Conservation (phyloP, 2,888 invertebrate genomes). For the Synanthedon formicaeformis region DNA sequence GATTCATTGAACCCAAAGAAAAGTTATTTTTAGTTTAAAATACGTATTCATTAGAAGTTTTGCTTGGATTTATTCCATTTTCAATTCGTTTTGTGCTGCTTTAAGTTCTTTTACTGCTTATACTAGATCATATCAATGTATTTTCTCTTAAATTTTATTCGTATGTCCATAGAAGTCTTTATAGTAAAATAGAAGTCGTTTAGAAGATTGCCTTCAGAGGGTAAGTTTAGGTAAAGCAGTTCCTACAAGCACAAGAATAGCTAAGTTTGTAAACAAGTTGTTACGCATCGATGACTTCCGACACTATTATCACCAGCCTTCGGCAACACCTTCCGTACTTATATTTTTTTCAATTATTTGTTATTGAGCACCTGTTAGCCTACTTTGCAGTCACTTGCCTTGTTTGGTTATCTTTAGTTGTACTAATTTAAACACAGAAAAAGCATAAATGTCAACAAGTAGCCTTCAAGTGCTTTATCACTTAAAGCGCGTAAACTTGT, state of each 20-base stretch:
- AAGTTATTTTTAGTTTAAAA: too few relatives aligned
- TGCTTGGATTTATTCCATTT: too few relatives aligned
- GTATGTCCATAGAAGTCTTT: too few relatives aligned
- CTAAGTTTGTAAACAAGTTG: slow-evolving; percentile 3
- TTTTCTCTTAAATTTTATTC: too few relatives aligned
- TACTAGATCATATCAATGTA: too few relatives aligned
- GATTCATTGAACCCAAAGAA: too few relatives aligned
- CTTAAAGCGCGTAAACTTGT: too few relatives aligned
- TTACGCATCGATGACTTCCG: slow-evolving; percentile 25
- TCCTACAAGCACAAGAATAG: background rate
- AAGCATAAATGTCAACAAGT: background rate
- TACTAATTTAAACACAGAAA: slow-evolving; percentile 2
- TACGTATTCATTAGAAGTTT: too few relatives aligned
- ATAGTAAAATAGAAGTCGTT: background rate
- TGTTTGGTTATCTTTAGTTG: slow-evolving; percentile 5
- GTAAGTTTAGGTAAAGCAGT: background rate
- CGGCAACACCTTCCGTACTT: slow-evolving; percentile 18
- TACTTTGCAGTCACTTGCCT: slow-evolving; percentile 1
- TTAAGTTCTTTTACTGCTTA: too few relatives aligned
- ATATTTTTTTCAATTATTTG: slow-evolving; percentile 15
- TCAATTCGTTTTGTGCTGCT: too few relatives aligned
- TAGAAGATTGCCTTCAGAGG: background rate
- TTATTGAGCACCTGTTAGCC: background rate
- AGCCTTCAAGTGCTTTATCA: background rate
- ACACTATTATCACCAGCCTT: slow-evolving; percentile 24